Evolutionary conservation across 2,797 vertebrate genomes (phyloP).

Genomic region (Argyrosomus regius): DNA sequence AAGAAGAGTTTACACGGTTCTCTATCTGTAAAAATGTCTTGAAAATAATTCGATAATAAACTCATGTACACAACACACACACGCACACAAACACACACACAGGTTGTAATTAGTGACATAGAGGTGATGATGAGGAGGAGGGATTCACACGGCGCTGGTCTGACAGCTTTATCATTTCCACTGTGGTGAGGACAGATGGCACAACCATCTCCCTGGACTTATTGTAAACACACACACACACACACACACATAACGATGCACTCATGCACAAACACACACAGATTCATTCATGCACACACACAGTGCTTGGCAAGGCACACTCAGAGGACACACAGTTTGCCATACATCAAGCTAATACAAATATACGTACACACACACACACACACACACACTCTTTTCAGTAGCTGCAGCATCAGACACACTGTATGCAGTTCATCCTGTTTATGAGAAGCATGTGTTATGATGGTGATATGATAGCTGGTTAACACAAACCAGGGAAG

Average conservation of each 20-base stretch:
- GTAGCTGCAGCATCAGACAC: background rate
- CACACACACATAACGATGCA: slow-evolving; percentile 21
- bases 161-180: slow-evolving; percentile 72
- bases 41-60: background rate
- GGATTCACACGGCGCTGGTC: slow-evolving; percentile 55
- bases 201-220: slow-evolving; percentile 33
- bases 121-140: slow-evolving; percentile 67
- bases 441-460: background rate
- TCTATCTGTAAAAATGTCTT: background rate
- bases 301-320: background rate
- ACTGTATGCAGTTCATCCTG: slow-evolving; percentile 1
- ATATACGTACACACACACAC: background rate
- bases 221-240: slow-evolving; percentile 33
- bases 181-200: slow-evolving; percentile 76
- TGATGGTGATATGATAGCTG: slow-evolving; percentile 16
- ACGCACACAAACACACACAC: slow-evolving; percentile 33
- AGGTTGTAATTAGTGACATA: slow-evolving; percentile 58
- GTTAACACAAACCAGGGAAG: background rate
- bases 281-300: slow-evolving; percentile 12
- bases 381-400: background rate
- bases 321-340: slow-evolving; percentile 10
- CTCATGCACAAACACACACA: slow-evolving; percentile 9
- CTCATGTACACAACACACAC: background rate
- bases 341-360: slow-evolving; percentile 15
- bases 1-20: background rate